These are phyloP conservation scores for Cyclophora punctaria DNA, from an alignment of 2,888 invertebrate species.

Conservation along the genomic window DNA sequence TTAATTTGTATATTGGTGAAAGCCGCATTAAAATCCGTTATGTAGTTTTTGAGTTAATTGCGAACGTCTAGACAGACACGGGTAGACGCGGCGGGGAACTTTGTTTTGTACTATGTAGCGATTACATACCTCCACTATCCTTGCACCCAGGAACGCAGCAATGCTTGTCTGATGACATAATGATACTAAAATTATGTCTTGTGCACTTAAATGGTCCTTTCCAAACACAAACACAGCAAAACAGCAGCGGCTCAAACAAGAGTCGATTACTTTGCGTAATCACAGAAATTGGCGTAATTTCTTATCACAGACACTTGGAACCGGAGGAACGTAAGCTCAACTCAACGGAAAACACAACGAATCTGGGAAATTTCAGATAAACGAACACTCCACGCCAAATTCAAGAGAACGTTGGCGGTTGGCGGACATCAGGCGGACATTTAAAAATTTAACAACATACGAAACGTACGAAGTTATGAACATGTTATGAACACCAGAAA, in stretches of 20 bases:
- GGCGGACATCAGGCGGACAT: too few relatives aligned
- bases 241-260: neutral
- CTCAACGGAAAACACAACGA: neutral
- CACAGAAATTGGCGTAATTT: neutral
- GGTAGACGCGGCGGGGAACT: too few relatives aligned
- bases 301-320: neutral
- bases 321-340: neutral
- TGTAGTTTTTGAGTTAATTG: too few relatives aligned
- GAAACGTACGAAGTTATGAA: too few relatives aligned
- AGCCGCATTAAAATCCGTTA: too few relatives aligned
- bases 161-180: neutral
- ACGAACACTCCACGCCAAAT: too few relatives aligned
- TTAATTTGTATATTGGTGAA: too few relatives aligned
- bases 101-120: too few relatives aligned
- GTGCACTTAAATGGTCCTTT: neutral
- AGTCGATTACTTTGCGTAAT: neutral
- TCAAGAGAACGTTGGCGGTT: too few relatives aligned
- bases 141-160: neutral
- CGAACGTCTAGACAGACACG: too few relatives aligned
- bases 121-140: neutral
- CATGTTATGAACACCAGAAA: too few relatives aligned
- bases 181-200: neutral
- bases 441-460: too few relatives aligned
- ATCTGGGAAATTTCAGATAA: neutral
- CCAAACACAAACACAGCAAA: neutral